phyloP scores from a whole-genome alignment of 2,113 vertebrate species.

The Prietella phreatophila region DNA sequence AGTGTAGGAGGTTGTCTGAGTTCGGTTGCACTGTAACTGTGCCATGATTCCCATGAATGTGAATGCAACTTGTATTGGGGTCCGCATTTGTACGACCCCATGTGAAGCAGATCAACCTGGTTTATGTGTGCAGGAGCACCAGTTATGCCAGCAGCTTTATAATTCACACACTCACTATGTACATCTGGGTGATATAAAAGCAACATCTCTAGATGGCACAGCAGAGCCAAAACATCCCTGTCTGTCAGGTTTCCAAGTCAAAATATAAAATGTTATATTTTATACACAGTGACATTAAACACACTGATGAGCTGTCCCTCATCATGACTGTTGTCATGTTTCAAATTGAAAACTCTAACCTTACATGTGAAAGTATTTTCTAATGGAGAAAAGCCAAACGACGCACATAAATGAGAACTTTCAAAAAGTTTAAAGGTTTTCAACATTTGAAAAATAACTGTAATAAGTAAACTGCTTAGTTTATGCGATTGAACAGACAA shows the following conservation, averaged over 20 bases:
- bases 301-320: neutral
- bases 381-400: neutral
- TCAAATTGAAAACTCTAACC: neutral
- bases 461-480: neutral
- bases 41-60: too few species aligned
- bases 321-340: neutral
- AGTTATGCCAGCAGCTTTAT: neutral
- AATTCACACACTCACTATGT: neutral
- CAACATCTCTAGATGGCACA: neutral
- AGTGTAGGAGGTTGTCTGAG: too few species aligned
- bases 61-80: too few species aligned
- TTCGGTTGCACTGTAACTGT: too few species aligned
- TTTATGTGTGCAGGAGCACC: neutral
- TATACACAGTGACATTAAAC: neutral
- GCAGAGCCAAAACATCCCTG: neutral
- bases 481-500: neutral
- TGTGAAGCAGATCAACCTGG: neutral
- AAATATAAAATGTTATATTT: neutral
- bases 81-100: neutral
- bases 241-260: neutral
- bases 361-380: neutral
- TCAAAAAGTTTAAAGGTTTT: neutral
- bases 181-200: neutral
- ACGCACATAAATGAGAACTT: too few species aligned
- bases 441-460: neutral